Evolutionary conservation across 2,797 vertebrate genomes (phyloP).

Genomic region (Xenopus petersii): DNA sequence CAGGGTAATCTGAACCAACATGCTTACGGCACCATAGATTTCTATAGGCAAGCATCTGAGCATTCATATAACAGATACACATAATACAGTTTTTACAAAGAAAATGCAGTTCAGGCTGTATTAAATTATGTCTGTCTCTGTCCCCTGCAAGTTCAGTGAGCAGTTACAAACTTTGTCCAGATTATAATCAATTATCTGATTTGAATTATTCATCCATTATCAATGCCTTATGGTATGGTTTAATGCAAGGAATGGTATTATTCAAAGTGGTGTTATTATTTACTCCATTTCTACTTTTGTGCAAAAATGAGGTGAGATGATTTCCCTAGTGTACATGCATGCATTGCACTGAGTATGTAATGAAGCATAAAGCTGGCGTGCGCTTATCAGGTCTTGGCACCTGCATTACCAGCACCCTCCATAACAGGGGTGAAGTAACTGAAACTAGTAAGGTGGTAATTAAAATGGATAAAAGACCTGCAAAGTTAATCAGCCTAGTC

Average conservation of each 20-base stretch:
- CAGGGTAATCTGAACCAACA: too few species aligned
- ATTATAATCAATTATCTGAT: conserved; percentile 31
- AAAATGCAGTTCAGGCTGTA: too few species aligned
- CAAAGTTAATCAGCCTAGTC: conserved; percentile 80
- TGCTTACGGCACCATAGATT: too few species aligned
- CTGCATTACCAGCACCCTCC: conserved; percentile 65
- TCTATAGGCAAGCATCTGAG: too few species aligned
- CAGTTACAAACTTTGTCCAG: conserved; percentile 29
- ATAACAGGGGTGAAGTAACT: conserved; percentile 74
- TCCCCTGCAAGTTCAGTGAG: conserved; percentile 23
- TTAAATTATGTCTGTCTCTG: conserved; percentile 6
- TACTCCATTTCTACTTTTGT: conserved; percentile 43
- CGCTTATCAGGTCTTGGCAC: conserved; percentile 62
- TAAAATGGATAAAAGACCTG: conserved; percentile 79
- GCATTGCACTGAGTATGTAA: conserved; percentile 53
- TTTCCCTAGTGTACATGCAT: conserved; percentile 38
- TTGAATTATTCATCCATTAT: conserved; percentile 45
- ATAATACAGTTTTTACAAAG: too few species aligned
- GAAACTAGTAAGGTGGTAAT: conserved; percentile 83
- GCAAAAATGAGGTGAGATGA: conserved; percentile 32
- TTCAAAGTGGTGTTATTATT: conserved; percentile 40
- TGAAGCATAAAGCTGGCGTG: conserved; percentile 65
- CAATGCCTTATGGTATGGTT: conserved; percentile 17
- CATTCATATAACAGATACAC: too few species aligned
- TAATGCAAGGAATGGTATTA: conserved; percentile 19